Evolutionary conservation across 2,113 vertebrate genomes (phyloP), one percentile per base, ranked within the genome.

Genomic region (Ceyx melanurus): DNA sequence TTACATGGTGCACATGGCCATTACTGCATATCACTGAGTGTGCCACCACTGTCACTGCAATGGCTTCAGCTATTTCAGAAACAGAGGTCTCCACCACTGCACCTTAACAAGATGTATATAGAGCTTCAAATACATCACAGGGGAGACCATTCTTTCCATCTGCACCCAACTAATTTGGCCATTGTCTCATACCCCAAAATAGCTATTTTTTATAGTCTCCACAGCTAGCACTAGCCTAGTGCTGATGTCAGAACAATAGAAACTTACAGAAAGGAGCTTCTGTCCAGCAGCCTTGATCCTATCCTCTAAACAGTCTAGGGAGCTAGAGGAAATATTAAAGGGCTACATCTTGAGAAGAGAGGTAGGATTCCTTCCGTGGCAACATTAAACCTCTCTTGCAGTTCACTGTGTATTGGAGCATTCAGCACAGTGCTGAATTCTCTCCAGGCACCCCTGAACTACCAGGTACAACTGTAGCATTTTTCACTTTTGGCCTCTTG

Each of bases 51-150:
- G 10, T 11, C 56, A 13, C 45, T 74, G 17, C 37, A 74, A 11
- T 11, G 16, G 11, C 76, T 62, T 26, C 51, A 93, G 61, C 65
- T 35, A 11, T 46, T 48, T 43, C 58, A 85, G 74, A 60, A 50
- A 46, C 21, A 42, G 46, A 48, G 25, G 25, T 51, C 23, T 6
- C 35, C 33, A 45, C 3, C 10, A 16, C 46, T 87, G 15, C 62
- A 51, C 35, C 6, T 46, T 23, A 53, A 20, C 19, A 66, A 60
- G 17, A 35, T n/a, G 6, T 7, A 33, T 2, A 8, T 0, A 23
- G 37, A 74, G 16, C 51, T 76, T 37, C n/a, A 73, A 70, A 66
- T 6, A 35, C 20, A 64, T 22, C 10, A 51, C 2, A 1, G 13
- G 15, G 53, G 53, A 42, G 6, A 11, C 20, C 13, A 10, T 43